A percentile compares a stretch with the other conserved stretches of the same genome.
Conservation (phyloP, 2,113 vertebrate species). For the Naja naja region DNA sequence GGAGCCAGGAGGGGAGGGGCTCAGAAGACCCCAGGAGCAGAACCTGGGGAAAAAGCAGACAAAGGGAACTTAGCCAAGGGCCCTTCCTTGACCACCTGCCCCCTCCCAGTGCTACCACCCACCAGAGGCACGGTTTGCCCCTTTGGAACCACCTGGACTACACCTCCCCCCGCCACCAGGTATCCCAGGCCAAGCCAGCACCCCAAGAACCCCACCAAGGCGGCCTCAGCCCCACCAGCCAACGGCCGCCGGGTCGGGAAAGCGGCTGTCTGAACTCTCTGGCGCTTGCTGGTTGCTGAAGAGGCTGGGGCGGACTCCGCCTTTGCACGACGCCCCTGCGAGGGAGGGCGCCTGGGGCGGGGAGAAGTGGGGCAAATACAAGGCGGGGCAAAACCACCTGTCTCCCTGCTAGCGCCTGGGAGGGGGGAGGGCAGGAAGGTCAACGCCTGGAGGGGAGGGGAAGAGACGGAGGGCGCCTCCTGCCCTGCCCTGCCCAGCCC, state of each 20-base stretch:
- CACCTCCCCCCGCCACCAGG: background rate
- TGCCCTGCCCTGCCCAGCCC: background rate
- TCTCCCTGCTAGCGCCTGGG: background rate
- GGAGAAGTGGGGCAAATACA: background rate
- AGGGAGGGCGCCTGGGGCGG: background rate
- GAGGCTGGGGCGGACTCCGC: background rate
- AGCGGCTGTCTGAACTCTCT: background rate
- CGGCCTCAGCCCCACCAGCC: background rate
- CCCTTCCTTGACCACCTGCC: background rate
- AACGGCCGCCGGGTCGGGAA: background rate
- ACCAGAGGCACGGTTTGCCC: background rate
- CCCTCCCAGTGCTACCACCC: background rate
- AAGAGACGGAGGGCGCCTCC: background rate
- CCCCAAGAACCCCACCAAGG: background rate
- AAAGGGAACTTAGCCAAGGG: accelerated
- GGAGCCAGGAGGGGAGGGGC: background rate
- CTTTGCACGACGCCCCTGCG: background rate
- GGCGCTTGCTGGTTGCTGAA: background rate
- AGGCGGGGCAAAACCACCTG: background rate
- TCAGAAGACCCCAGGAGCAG: background rate
- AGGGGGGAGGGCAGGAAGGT: background rate
- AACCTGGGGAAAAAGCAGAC: background rate
- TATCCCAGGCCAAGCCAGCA: background rate
- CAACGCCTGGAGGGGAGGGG: background rate
- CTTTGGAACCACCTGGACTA: background rate